Evolutionary conservation across 2,797 vertebrate genomes (phyloP).

Genomic region (Trachurus trachurus): DNA sequence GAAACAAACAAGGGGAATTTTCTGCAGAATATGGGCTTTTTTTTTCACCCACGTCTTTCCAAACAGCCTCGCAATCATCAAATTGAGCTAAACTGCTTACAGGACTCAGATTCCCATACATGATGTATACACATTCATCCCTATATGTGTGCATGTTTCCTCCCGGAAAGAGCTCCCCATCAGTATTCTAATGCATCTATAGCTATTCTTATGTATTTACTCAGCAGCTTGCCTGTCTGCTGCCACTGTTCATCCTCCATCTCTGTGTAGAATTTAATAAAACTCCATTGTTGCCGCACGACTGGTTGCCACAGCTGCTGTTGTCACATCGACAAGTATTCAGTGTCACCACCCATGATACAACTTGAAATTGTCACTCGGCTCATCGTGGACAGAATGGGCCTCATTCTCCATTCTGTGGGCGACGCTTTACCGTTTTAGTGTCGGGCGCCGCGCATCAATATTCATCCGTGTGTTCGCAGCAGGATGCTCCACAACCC

Average conservation of each 20-base stretch:
- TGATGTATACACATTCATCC: not conserved
- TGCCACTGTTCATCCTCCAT: conserved; percentile 23
- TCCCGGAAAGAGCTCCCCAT: conserved; percentile 59
- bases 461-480: conserved; percentile 53
- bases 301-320: conserved; percentile 27
- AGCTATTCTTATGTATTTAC: conserved; percentile 46
- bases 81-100: conserved; percentile 4
- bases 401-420: conserved; percentile 11
- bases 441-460: conserved; percentile 45
- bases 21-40: not conserved
- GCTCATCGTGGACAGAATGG: conserved; percentile 32
- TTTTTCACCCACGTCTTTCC: conserved; percentile 21
- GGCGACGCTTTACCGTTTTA: conserved; percentile 23
- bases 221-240: conserved; percentile 17
- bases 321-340: conserved; percentile 33
- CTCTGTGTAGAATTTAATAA: conserved; percentile 23
- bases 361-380: conserved; percentile 29
- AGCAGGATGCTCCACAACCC: conserved; percentile 20
- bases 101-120: conserved; percentile 4
- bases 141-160: conserved; percentile 5
- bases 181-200: conserved; percentile 69
- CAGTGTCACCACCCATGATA: conserved; percentile 13
- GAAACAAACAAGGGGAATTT: conserved; percentile 39
- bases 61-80: conserved; percentile 31
- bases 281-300: conserved; percentile 41